These are phyloP conservation scores for Cryptus viduatorius DNA, from an alignment of 2,888 invertebrate genomes.

Conservation along the genomic window DNA sequence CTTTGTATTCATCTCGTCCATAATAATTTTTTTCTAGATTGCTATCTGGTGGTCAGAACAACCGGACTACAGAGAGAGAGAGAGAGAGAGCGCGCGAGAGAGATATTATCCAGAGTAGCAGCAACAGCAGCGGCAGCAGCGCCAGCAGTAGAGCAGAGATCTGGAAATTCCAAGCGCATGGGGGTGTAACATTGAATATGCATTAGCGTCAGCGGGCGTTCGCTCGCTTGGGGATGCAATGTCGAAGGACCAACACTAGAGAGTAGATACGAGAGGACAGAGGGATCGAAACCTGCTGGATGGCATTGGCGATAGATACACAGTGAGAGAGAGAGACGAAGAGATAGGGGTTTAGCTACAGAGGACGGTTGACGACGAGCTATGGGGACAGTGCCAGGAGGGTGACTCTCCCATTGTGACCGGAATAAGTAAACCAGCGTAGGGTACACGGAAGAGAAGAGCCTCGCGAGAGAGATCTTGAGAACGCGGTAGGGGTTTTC, in stretches of 20 bases:
- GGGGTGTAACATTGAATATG: slow-evolving; percentile 82
- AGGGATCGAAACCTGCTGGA: slow-evolving; percentile 13
- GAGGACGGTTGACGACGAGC: slow-evolving; percentile 64
- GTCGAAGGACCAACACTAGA: slow-evolving; percentile 53
- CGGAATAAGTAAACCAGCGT: slow-evolving; percentile 76
- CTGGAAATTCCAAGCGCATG: slow-evolving; percentile 65
- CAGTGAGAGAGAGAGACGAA: slow-evolving; percentile 17
- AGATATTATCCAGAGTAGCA: not conserved
- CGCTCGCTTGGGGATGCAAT: slow-evolving; percentile 74
- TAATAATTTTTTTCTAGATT: slow-evolving; percentile 14
- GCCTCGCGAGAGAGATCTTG: slow-evolving; percentile 38
- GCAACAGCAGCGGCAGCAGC: not conserved
- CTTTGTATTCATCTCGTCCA: slow-evolving; percentile 1
- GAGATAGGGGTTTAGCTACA: slow-evolving; percentile 51
- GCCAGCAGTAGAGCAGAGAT: slow-evolving; percentile 58
- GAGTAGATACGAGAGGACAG: slow-evolving; percentile 37
- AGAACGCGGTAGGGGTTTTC: slow-evolving; percentile 31
- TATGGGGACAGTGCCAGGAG: slow-evolving; percentile 64
- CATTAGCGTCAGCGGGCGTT: slow-evolving; percentile 77
- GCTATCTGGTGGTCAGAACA: slow-evolving; percentile 23
- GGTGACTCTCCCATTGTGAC: slow-evolving; percentile 77
- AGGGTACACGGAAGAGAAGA: slow-evolving; percentile 30
- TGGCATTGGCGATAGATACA: slow-evolving; percentile 35
- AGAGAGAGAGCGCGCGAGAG: not conserved
- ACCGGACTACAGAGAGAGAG: slow-evolving; percentile 7